Evolutionary conservation across 2,797 vertebrate genomes (phyloP), one percentile per base, ranked within the genome.

Genomic region (Austrolebias charrua): DNA sequence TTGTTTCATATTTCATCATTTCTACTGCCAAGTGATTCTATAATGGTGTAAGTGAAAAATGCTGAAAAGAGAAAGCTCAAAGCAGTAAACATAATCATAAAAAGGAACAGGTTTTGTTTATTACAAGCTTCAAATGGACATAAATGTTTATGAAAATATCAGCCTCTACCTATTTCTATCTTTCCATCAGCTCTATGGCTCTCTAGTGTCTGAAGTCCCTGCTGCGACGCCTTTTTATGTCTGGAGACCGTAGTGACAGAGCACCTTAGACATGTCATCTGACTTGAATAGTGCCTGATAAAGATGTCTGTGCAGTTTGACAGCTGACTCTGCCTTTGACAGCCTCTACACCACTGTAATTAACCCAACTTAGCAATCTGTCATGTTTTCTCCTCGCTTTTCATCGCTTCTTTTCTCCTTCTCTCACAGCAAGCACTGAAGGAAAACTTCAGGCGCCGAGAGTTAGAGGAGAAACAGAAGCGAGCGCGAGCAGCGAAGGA

Each of bases 381-480:
- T 75, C 76, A 66, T 75, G 55, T 63, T 75, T 76, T 75, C 20
- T 42, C 14, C 16, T 62, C 35, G 60, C 59, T 50, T 49, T 65
- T 73, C 28, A 29, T 73, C 19, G 18, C 60, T 49, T 35, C 56
- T 44, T 19, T 28, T 38, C 50, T 43, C 63, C 50, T 40, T 61
- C 13, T 45, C 58, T 65, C 20, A 71, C 84, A 99, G 96, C 95
- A 96, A 96, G 96, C 95, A 47, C 75, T 94, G 71, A 97, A 95
- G 87, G 96, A 99, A 80, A 99, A 98, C 79, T 67, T 86, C 47
- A 94, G 81, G 88, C 93, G 74, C 82, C 92, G 91, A 60, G 97
- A 99, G 91, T 88, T 89, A 1, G 95, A 95, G 78, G 97, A 98
- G 90, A 99, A 96, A 82, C 94, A 95, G 86, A 94, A 91, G 72